Evolutionary conservation across 2,888 invertebrate species (phyloP).

Genomic region (Lepetodrilus schrolli): DNA sequence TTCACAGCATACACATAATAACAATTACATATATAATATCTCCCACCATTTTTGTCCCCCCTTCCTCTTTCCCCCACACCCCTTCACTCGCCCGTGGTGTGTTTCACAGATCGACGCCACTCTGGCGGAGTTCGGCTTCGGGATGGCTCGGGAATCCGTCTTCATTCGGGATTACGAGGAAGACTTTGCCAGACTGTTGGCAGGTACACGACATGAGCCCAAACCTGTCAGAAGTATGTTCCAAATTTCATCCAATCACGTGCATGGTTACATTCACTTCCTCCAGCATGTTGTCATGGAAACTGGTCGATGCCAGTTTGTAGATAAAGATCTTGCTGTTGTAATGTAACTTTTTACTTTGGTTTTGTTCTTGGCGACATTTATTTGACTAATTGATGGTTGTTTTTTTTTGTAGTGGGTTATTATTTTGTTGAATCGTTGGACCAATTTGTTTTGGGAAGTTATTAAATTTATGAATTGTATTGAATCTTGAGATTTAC

Average conservation of each 20-base stretch:
- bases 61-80: conserved; percentile 6
- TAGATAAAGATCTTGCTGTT: too few species aligned
- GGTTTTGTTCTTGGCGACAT: neutral
- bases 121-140: conserved; percentile 91
- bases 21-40: too few species aligned
- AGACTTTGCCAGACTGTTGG: conserved; percentile 66
- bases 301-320: too few species aligned
- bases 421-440: too few species aligned
- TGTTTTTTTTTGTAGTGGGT: too few species aligned
- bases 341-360: neutral
- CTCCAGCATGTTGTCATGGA: neutral
- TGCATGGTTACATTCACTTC: too few species aligned
- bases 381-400: too few species aligned
- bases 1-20: too few species aligned
- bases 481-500: too few species aligned
- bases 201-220: conserved; percentile 49
- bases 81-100: conserved; percentile 22
- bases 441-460: too few species aligned
- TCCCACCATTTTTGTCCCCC: neutral
- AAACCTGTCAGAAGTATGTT: conserved; percentile 12
- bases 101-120: conserved; percentile 86
- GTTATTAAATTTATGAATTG: too few species aligned
- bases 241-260: too few species aligned
- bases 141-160: conserved; percentile 72
- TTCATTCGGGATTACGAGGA: conserved; percentile 72